Percentiles rank a stretch among this genome's conserved stretches.
These are phyloP conservation scores for Dichetophora obliterata DNA, from an alignment of 2,888 invertebrate species.

Conservation along the genomic window DNA sequence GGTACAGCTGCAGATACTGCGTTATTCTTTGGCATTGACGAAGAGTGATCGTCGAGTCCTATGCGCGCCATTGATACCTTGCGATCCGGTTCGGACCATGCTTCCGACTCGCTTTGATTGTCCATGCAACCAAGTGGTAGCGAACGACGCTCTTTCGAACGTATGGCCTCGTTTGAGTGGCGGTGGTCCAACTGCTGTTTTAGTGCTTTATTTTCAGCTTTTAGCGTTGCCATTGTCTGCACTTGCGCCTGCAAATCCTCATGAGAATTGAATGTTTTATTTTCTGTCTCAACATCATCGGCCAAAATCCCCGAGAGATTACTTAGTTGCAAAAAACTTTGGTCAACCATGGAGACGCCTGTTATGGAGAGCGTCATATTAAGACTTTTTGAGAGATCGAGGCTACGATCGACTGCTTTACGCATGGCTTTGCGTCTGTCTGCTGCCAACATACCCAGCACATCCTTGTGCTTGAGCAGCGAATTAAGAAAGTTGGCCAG, in stretches of 20 bases:
- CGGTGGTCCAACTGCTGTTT: constrained; percentile 60
- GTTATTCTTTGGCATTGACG: constrained; percentile 40
- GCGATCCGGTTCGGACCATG: constrained; percentile 89
- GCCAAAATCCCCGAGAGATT: constrained; percentile 70
- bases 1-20: constrained; percentile 57
- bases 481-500: constrained; percentile 75
- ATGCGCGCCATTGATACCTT: constrained; percentile 85
- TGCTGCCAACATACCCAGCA: constrained; percentile 71
- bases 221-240: constrained; percentile 56
- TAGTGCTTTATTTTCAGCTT: constrained; percentile 61
- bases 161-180: constrained; percentile 50
- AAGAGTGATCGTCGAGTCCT: constrained; percentile 73
- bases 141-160: constrained; percentile 65
- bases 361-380: constrained; percentile 67
- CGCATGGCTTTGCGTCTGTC: constrained; percentile 72
- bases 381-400: constrained; percentile 72
- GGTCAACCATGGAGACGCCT: constrained; percentile 69
- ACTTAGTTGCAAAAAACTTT: constrained; percentile 71
- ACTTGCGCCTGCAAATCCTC: constrained; percentile 55
- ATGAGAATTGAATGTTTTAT: constrained; percentile 61
- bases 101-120: constrained; percentile 79
- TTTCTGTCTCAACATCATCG: constrained; percentile 44
- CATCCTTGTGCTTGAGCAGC: constrained; percentile 72
- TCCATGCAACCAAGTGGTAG: constrained; percentile 54
- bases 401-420: constrained; percentile 72